Conservation (phyloP, 2,888 invertebrate genomes). For the Leucophenga montana region DNA sequence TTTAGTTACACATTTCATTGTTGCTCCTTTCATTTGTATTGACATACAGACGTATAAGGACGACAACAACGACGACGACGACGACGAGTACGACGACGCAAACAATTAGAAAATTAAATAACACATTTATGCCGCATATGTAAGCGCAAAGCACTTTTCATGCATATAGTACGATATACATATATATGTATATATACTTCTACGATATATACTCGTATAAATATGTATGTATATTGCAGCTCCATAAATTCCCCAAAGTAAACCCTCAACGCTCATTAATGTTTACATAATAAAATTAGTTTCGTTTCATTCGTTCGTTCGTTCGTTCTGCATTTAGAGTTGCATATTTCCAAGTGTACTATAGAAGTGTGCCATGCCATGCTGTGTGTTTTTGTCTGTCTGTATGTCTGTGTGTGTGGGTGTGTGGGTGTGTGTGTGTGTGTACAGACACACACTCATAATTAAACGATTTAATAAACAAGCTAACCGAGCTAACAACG, state of each 20-base stretch:
- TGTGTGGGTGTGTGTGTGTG: constrained; percentile 17
- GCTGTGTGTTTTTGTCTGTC: too few species aligned
- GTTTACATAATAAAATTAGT: constrained; percentile 16
- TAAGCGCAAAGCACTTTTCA: not conserved
- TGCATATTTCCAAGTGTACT: not conserved
- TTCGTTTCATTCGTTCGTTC: not conserved
- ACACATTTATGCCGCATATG: not conserved
- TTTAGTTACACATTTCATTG: too few species aligned
- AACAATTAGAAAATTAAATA: constrained; percentile 20
- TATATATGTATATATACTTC: too few species aligned
- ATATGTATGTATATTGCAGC: constrained; percentile 41
- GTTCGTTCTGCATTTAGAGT: too few species aligned
- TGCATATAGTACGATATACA: constrained; percentile 38
- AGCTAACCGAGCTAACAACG: not conserved
- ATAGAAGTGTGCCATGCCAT: too few species aligned
- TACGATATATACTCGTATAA: too few species aligned
- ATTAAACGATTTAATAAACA: constrained; percentile 15
- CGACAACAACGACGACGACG: too few species aligned
- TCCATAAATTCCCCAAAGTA: constrained; percentile 39
- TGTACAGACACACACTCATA: not conserved
- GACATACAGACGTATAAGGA: constrained; percentile 43
- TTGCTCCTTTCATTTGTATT: constrained; percentile 32
- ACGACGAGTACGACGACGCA: constrained; percentile 40
- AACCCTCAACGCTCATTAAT: constrained; percentile 43
- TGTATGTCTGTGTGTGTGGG: constrained; percentile 6